Evolutionary conservation across 2,888 invertebrate species (phyloP).

Genomic region (Synergus umbraculus): DNA sequence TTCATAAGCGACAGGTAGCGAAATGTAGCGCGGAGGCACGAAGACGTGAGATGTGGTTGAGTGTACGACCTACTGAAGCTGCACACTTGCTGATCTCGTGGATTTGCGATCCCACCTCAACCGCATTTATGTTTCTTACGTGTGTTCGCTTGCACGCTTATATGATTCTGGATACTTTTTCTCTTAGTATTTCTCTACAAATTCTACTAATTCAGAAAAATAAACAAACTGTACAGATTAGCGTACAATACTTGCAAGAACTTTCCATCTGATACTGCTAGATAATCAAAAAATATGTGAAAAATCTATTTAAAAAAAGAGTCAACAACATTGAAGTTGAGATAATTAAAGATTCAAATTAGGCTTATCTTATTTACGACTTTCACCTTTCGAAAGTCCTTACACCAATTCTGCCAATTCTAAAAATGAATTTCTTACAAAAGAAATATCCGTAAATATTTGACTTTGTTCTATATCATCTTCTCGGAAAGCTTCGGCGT

Average conservation of each 20-base stretch:
- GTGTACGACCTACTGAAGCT: conserved; percentile 54
- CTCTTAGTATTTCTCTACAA: background rate
- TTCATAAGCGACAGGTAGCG: conserved; percentile 41
- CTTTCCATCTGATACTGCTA: too few relatives aligned
- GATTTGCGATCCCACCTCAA: conserved; percentile 46
- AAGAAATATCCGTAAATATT: background rate
- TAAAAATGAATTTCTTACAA: background rate
- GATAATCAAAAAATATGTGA: too few relatives aligned
- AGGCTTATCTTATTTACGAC: conserved; percentile 44
- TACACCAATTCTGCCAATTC: conserved; percentile 33
- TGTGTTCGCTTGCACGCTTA: background rate
- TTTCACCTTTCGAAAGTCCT: conserved; percentile 53
- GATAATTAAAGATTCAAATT: conserved; percentile 15
- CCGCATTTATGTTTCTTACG: conserved; percentile 29
- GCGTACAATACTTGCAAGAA: too few relatives aligned
- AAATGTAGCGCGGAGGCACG: conserved; percentile 38
- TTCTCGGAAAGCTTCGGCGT: background rate
- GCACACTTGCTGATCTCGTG: conserved; percentile 44
- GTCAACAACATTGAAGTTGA: background rate
- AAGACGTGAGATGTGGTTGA: conserved; percentile 48
- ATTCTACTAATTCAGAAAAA: background rate
- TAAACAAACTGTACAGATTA: too few relatives aligned
- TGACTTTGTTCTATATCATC: background rate
- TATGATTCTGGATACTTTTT: background rate
- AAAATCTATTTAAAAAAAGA: background rate